Conservation (phyloP, 2,888 invertebrate species). For the Ctena decussata region DNA sequence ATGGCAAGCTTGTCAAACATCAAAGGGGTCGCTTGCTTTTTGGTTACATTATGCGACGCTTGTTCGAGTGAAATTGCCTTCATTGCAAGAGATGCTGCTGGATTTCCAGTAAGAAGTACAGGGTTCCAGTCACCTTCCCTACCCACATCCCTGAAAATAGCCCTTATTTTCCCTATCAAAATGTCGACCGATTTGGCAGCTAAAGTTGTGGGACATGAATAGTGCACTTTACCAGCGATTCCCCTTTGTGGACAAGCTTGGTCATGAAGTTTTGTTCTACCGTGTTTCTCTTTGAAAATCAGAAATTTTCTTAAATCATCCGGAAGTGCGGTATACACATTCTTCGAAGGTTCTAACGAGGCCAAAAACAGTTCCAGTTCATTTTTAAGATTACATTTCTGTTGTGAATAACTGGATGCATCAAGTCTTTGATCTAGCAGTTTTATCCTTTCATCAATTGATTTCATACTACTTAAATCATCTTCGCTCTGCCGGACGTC, state of each 20-base stretch:
- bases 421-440: neutral
- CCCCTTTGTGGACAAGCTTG: neutral
- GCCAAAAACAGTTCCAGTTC: neutral
- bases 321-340: neutral
- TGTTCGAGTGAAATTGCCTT: neutral
- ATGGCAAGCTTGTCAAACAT: neutral
- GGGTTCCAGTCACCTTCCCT: neutral
- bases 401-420: neutral
- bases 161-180: neutral
- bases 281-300: neutral
- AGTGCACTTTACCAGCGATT: neutral
- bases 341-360: neutral
- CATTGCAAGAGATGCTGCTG: neutral
- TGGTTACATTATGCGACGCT: neutral
- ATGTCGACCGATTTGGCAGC: neutral
- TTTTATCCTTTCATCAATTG: neutral
- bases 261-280: neutral
- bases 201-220: neutral
- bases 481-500: neutral
- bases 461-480: neutral
- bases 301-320: neutral
- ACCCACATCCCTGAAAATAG: neutral
- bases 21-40: neutral
- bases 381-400: constrained; percentile 9
- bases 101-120: neutral